Evolutionary conservation across 2,888 invertebrate species (phyloP), one percentile per base, ranked within the genome.

Genomic region (Platycnemis pennipes): DNA sequence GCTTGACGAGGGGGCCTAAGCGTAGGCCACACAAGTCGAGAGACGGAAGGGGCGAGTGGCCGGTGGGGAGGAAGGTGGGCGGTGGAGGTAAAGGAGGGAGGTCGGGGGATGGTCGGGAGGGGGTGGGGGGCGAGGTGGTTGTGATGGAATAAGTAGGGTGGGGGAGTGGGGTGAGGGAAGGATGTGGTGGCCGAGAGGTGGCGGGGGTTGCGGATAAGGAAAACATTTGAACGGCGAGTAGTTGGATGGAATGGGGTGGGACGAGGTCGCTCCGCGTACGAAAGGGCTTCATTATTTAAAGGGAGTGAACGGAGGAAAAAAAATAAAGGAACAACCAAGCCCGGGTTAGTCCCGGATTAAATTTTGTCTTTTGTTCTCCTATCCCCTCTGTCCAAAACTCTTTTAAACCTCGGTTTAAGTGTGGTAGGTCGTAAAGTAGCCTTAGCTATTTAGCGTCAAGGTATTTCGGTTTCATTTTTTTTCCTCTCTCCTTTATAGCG

Each of bases 1-100:
- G 53, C 89, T 53, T 89, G 89, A 89, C 89, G 89, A 89, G 87
- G 87, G 45, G 46, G 45, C 46, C n/a, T 87, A 87, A 53, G 89
- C 89, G 89, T 26, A 63, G 89, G 89, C 89, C 89, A 89, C 89
- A 89, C 89, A 89, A 89, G 89, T 56, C 42, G 89, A 89, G 42
- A 22, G 89, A 42, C 26, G 77, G 37, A 8, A n/a, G 63, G 63
- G 63, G 49, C 8, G 7, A 45, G 87, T 26, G 22, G 26, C 1
- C 13, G 77, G n/a, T 13, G 44, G 22, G 86, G n/a, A 49, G 49
- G 77, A 37, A 13, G 31, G 37, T 42, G 86, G 86, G 22, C 7
- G 13, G 86, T 22, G 86, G 63, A 63, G 63, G 26, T 16, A 22
- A 2, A 53, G 49, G 86, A 44, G 88, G 88, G 63, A 22, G 63